Percentiles rank a stretch among this genome's conserved stretches.
Conservation (phyloP, 2,113 vertebrate species). For the Chauna torquata region DNA sequence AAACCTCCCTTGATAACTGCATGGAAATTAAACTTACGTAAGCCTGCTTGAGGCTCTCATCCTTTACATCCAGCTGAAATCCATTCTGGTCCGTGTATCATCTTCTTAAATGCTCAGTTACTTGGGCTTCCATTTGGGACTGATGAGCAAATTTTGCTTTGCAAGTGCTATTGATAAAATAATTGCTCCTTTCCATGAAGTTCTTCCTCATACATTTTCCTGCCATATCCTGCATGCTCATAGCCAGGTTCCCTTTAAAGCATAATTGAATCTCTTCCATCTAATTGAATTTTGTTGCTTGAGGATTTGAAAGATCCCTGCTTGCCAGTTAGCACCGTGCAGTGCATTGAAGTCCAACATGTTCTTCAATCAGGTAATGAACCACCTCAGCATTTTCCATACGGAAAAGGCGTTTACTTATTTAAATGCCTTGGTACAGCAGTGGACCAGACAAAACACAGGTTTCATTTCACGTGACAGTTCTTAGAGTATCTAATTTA, state of each 20-base stretch:
- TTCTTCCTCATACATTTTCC: background rate
- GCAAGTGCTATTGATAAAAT: background rate
- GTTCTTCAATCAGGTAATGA: background rate
- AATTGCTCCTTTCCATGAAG: background rate
- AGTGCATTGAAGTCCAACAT: background rate
- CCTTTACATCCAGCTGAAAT: background rate
- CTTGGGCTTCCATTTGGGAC: background rate
- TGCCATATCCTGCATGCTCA: accelerated
- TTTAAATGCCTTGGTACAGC: background rate
- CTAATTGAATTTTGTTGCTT: background rate
- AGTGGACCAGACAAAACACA: background rate
- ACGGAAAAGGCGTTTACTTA: background rate
- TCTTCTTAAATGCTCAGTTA: background rate
- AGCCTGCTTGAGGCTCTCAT: background rate
- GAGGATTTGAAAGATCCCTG: background rate
- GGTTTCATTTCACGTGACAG: background rate
- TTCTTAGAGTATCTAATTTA: background rate
- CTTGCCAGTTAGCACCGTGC: background rate
- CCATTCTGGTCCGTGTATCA: background rate
- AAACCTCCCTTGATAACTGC: background rate
- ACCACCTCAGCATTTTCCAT: background rate
- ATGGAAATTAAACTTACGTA: background rate
- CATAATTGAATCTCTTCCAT: background rate
- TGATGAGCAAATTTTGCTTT: background rate
- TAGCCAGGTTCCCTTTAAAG: background rate